Evolutionary conservation across 2,113 vertebrate species (phyloP).

Genomic region (Vanacampus margaritifer): DNA sequence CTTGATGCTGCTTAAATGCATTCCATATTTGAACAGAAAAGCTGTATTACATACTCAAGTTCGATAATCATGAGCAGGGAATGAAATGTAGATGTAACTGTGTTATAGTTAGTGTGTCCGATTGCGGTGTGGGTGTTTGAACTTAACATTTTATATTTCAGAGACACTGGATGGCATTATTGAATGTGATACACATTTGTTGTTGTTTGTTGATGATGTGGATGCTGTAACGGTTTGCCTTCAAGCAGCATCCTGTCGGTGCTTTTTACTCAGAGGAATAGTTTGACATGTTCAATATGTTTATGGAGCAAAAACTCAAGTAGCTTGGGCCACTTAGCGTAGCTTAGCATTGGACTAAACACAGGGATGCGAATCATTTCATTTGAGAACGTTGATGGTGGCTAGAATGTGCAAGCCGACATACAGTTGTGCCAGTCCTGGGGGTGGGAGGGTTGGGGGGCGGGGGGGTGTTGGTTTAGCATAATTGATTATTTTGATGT

Average conservation of each 20-base stretch:
- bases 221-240: slow-evolving; percentile 34
- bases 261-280: slow-evolving; percentile 16
- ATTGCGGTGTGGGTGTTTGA: slow-evolving; percentile 15
- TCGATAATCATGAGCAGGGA: slow-evolving; percentile 48
- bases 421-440: background rate
- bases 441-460: no score
- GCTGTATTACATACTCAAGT: slow-evolving; percentile 36
- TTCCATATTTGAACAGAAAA: slow-evolving; percentile 36
- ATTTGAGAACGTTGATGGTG: background rate
- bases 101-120: slow-evolving; percentile 17
- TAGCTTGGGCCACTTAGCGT: background rate
- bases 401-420: background rate
- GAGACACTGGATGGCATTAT: slow-evolving; percentile 66
- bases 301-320: background rate
- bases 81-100: slow-evolving; percentile 41
- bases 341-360: background rate
- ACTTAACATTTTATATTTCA: slow-evolving; percentile 32
- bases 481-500: background rate
- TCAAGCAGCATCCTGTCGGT: slow-evolving; percentile 23
- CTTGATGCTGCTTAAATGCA: slow-evolving; percentile 34
- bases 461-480: no score
- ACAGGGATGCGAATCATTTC: background rate
- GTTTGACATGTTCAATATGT: background rate
- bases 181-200: slow-evolving; percentile 56
- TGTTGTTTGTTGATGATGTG: slow-evolving; percentile 29